Conservation (phyloP, 2,888 invertebrate species). For the Macrophya alboannulata region DNA sequence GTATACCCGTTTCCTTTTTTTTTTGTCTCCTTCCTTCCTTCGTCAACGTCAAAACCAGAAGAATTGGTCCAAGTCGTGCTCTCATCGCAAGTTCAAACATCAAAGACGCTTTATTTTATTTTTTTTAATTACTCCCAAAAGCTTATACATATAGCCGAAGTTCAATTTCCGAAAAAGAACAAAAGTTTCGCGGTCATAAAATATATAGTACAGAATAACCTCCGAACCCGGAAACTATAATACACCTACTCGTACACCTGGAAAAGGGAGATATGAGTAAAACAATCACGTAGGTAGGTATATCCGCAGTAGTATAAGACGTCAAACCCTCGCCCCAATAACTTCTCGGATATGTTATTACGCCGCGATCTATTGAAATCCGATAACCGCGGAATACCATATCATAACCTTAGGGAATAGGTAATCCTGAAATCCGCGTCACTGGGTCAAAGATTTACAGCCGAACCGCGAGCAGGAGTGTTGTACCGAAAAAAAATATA, state of each 20-base stretch:
- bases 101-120: too few species aligned
- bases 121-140: not conserved
- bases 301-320: slow-evolving; percentile 11
- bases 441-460: not conserved
- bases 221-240: not conserved
- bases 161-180: not conserved
- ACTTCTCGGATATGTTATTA: not conserved
- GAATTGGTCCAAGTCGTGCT: not conserved
- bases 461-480: not conserved
- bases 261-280: not conserved
- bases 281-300: slow-evolving; percentile 19
- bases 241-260: not conserved
- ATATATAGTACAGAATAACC: not conserved
- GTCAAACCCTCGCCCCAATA: not conserved
- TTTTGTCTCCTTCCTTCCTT: not conserved
- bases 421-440: not conserved
- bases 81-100: not conserved
- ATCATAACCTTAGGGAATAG: not conserved
- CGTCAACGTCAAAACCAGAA: not conserved
- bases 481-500: not conserved
- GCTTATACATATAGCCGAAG: not conserved
- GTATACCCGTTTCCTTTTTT: too few species aligned
- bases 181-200: not conserved
- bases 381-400: slow-evolving; percentile 26
- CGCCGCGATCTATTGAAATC: slow-evolving; percentile 4